phyloP scores from a whole-genome alignment of 2,113 vertebrate genomes.

The Trematomus loennbergii region DNA sequence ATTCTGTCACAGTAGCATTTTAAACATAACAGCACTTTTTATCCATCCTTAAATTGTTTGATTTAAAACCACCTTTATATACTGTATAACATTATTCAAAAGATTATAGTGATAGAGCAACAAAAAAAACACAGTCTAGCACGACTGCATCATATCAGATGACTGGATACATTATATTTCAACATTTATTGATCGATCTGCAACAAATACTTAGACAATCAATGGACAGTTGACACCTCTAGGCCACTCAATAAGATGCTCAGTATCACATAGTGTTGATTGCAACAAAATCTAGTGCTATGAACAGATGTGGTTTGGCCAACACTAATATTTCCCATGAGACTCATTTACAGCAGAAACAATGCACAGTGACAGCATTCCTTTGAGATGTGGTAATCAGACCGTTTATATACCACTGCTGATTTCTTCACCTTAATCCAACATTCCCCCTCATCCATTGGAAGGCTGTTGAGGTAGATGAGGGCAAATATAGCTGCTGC shows the following conservation, averaged over 20 bases:
- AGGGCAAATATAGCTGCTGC: conserved; percentile 30
- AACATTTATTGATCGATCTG: conserved; percentile 34
- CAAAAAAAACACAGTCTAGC: background rate
- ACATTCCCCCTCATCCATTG: background rate
- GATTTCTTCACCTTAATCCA: background rate
- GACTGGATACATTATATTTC: conserved; percentile 52
- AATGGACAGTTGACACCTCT: conserved; percentile 38
- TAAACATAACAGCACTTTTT: background rate
- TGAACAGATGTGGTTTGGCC: conserved; percentile 28
- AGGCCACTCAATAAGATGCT: background rate
- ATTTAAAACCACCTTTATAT: background rate
- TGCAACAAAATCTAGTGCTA: conserved; percentile 21
- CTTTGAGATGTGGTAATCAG: background rate
- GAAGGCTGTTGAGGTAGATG: conserved; percentile 9
- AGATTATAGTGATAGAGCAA: background rate
- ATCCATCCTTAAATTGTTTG: background rate
- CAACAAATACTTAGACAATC: conserved; percentile 18
- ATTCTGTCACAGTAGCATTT: background rate
- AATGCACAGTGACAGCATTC: conserved; percentile 9
- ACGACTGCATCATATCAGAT: conserved; percentile 38
- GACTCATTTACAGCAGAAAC: conserved; percentile 24
- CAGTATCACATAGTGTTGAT: conserved; percentile 35
- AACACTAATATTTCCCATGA: conserved; percentile 26
- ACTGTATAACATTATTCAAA: background rate
- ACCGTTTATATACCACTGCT: background rate